Base-by-base conservation (phyloP, 2,113 vertebrate genomes). In the Bothrops jararaca region DNA sequence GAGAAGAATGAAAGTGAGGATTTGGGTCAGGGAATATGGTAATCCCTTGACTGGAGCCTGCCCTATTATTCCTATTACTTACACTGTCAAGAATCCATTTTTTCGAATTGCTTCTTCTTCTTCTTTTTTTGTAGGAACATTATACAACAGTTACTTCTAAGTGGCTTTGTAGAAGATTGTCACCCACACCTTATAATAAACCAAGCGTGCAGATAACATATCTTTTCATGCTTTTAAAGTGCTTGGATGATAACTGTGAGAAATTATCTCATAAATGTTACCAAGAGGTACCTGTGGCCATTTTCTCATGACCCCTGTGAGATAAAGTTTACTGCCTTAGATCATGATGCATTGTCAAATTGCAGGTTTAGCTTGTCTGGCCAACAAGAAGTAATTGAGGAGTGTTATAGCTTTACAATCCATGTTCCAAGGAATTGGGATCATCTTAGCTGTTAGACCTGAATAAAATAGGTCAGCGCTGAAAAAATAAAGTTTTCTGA, bases 241-340 rank as follows among this genome's bases (percentile, higher is more conserved):
- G 97, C 97, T 96, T 93, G 95, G 97, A 96, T 97, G 97, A 97
- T 98, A 98, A 97, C 97, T 98, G 97, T 98, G 97, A 98, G 97
- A 97, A 97, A 98, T 97, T 97, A 98, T 97, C 96, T 96, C 92
- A 95, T 90, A 91, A 94, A 95, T 96, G 97, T 97, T 97, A 97
- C 97, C 95, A 96, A 96, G 95, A 95, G 96, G 94, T 96, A 97
- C 95, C 96, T 96, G 95, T 96, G 97, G 96, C 96, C 96, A 95
- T 97, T 98, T 98, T 98, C 97, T 98, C 96, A 97, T 97, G 97
- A 98, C 97, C 97, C 88, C 92, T 93, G 94, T 96, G 96, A 94
- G 97, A 97, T 97, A 97, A 98, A 98, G 96, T 97, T 98, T 97
- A 95, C 97, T 97, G 64, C 97, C 96, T 97, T 94, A 95, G 97